Conservation (phyloP, 1,140 invertebrate species). For the Portunus trituberculatus region DNA sequence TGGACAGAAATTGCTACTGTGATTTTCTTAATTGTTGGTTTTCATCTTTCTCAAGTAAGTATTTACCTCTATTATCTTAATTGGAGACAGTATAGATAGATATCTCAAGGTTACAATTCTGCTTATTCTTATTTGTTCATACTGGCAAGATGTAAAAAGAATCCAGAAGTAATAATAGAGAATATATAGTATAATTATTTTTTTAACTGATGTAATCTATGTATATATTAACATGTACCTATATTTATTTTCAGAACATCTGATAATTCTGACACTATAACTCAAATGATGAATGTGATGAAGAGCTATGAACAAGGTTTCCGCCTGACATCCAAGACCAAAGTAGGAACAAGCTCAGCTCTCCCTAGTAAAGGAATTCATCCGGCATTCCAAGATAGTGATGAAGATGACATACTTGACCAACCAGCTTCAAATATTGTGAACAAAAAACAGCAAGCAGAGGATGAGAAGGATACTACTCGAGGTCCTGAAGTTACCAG, state of each 20-base stretch:
- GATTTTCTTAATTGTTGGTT: too few relatives aligned
- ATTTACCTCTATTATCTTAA: too few relatives aligned
- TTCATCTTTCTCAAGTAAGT: too few relatives aligned
- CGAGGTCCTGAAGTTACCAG: neutral
- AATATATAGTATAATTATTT: neutral
- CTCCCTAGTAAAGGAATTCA: constrained; percentile 42
- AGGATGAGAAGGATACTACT: neutral
- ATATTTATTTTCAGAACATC: constrained; percentile 44
- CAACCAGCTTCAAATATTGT: neutral
- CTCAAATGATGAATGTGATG: constrained; percentile 58
- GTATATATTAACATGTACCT: neutral
- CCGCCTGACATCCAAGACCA: constrained; percentile 48
- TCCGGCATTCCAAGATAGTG: constrained; percentile 66
- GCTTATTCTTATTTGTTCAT: neutral
- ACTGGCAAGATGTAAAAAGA: neutral
- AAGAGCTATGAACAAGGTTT: constrained; percentile 68
- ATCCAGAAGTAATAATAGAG: neutral
- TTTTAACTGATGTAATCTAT: neutral
- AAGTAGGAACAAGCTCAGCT: constrained; percentile 22
- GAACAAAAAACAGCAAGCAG: neutral
- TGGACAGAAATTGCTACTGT: too few relatives aligned
- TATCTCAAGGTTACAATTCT: too few relatives aligned
- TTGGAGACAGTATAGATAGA: too few relatives aligned
- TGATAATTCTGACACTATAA: constrained; percentile 53
- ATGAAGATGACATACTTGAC: constrained; percentile 56